phyloP scores from a whole-genome alignment of 30 jellyfish, hydroid and myxozoan genomes.

The Cassiopea andromeda region DNA sequence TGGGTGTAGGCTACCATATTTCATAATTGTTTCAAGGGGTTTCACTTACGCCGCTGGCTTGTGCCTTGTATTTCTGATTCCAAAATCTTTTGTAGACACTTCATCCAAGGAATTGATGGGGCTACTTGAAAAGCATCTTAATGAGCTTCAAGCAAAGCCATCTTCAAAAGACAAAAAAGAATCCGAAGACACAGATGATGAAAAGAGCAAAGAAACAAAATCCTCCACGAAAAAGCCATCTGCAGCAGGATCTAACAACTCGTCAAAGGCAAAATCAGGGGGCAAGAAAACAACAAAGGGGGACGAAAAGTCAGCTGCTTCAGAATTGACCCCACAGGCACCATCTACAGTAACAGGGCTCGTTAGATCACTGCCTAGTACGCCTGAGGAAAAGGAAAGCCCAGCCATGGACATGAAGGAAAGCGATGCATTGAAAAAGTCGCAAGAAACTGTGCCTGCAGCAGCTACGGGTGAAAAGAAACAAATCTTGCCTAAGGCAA shows the following conservation, averaged over 20 bases:
- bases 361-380: slow-evolving; percentile 37
- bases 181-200: slow-evolving; percentile 41
- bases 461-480: slow-evolving; percentile 74
- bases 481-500: slow-evolving; percentile 86
- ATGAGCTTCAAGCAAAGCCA: slow-evolving; percentile 78
- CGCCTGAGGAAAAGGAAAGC: slow-evolving; percentile 62
- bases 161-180: slow-evolving; percentile 59
- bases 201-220: slow-evolving; percentile 61
- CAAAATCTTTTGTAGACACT: slow-evolving; percentile 65
- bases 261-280: slow-evolving; percentile 24
- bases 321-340: slow-evolving; percentile 29
- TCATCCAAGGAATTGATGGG: slow-evolving; percentile 98
- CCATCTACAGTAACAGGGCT: slow-evolving; percentile 20
- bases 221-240: slow-evolving; percentile 40
- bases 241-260: slow-evolving; percentile 37
- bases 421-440: slow-evolving; percentile 66
- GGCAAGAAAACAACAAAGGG: slow-evolving; percentile 59
- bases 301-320: slow-evolving; percentile 35
- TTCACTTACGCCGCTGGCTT: too few relatives aligned
- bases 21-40: too few relatives aligned
- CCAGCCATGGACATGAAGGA: slow-evolving; percentile 85
- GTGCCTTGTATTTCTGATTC: too few relatives aligned
- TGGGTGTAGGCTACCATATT: too few relatives aligned
- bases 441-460: slow-evolving; percentile 83
- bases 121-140: slow-evolving; percentile 89